Evolutionary conservation across 2,113 vertebrate species (phyloP), one percentile per base, ranked within the genome.

Genomic region (Coregonus clupeaformis): DNA sequence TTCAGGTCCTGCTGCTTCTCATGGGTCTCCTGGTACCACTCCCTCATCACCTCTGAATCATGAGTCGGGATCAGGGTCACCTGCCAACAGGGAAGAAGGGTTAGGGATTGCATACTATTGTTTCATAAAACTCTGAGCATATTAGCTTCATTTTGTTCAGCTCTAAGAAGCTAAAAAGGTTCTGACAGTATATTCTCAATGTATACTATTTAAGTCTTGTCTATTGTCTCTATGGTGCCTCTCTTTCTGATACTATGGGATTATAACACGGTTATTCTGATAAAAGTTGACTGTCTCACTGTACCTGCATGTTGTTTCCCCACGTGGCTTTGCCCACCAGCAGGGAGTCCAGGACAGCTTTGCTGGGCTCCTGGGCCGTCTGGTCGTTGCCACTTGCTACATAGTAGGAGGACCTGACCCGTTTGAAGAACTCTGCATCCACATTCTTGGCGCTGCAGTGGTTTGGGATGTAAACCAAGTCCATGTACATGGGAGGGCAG

Each of bases 11-110:
- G 97, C 84, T 98, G 97, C 82, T 97, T 97, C 90, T 98, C 97
- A 1, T 98, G 97, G 74, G 96, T 98, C 83, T 99, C 95, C 86
- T 98, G 97, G 85, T 99, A 99, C 97, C 97, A 99, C 84, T 99
- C 97, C 71, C 96, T 92, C 97, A 98, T 97, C 81, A 99, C 96
- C 84, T 98, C 97, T 0, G 97, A 97, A 89, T 99, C 97, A 67
- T 99, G 97, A 32, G 97, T 99, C 3, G 97, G 97, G 79, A 99
- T 99, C 81, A 99, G 91, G 30, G 97, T 99, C 65, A 98, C 97
- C 97, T 99, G 84, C 22, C 81, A 85, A 5, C 57, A 60, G 75
- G 77, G 64, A 85, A 18, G 27, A 80, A 62, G 6, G 74, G 9
- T 22, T 45, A 52, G 63, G 63, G 14, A 18, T 65, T 65, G 4